Conservation (phyloP, 1,140 invertebrate genomes). For the Macrotrachela quadricornifera region DNA sequence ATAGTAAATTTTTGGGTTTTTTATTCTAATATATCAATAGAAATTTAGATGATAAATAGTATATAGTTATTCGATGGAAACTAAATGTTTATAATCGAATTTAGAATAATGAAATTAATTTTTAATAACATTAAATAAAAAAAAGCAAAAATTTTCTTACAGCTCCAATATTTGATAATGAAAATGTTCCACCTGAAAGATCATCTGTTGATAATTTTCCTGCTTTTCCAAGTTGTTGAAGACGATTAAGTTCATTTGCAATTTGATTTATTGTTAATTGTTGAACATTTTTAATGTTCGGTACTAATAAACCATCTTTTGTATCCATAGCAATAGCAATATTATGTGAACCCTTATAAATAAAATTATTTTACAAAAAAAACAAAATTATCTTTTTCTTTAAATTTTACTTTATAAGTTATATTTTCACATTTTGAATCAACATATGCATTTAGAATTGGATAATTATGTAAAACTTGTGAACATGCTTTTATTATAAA, state of each 20-base stretch:
- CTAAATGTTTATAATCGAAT: too few relatives aligned
- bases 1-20: too few relatives aligned
- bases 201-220: conserved; percentile 51
- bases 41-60: too few relatives aligned
- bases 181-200: conserved; percentile 72
- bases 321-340: conserved; percentile 95
- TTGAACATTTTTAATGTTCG: conserved; percentile 79
- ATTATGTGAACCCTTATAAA: conserved; percentile 51
- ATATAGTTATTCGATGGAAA: too few relatives aligned
- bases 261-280: conserved; percentile 57
- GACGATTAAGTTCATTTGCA: conserved; percentile 53
- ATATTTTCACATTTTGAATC: conserved; percentile 59
- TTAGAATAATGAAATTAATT: too few relatives aligned
- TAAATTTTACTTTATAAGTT: conserved; percentile 41
- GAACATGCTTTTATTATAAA: conserved; percentile 73
- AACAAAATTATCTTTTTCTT: background rate
- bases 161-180: conserved; percentile 85
- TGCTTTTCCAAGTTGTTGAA: conserved; percentile 50
- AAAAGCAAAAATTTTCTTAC: conserved; percentile 38
- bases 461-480: conserved; percentile 52
- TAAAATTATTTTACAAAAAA: background rate
- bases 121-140: background rate
- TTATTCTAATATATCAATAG: too few relatives aligned
- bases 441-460: conserved; percentile 64
- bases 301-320: conserved; percentile 71